Conservation (phyloP, 2,113 vertebrate genomes). For the Cyrtonyx montezumae region DNA sequence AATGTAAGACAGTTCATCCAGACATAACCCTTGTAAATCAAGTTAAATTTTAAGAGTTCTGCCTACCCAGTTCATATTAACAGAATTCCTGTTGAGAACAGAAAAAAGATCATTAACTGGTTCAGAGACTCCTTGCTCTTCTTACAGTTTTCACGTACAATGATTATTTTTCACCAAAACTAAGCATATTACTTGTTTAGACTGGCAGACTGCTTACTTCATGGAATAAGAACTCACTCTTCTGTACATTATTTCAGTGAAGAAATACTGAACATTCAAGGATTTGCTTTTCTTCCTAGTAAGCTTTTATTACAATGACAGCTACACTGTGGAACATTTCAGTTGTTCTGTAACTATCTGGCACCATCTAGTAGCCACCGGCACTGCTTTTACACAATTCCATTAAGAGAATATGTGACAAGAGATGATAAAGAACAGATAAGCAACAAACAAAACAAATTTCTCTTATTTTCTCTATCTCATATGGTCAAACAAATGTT, state of each 20-base stretch:
- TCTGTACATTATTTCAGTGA: neutral
- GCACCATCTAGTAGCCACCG: constrained; percentile 68
- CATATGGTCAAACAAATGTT: neutral
- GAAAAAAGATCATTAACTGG: neutral
- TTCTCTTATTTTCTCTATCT: neutral
- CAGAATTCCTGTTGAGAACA: neutral
- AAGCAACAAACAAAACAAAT: neutral
- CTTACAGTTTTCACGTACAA: neutral
- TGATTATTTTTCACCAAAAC: neutral
- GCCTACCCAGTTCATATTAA: neutral
- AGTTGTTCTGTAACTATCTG: constrained; percentile 58
- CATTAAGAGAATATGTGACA: neutral
- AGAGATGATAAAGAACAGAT: neutral
- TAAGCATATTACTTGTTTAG: neutral
- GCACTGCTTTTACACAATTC: neutral
- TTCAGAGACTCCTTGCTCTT: neutral
- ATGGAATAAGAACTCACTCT: neutral
- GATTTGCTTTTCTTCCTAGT: neutral
- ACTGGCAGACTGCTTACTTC: neutral
- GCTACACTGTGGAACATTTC: neutral
- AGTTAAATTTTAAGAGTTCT: neutral
- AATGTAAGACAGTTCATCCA: neutral
- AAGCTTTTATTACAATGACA: neutral
- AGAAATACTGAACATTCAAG: neutral
- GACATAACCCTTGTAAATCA: neutral